These are phyloP conservation scores for Heliconius hortense DNA, from an alignment of 2,888 invertebrate species.

Conservation along the genomic window DNA sequence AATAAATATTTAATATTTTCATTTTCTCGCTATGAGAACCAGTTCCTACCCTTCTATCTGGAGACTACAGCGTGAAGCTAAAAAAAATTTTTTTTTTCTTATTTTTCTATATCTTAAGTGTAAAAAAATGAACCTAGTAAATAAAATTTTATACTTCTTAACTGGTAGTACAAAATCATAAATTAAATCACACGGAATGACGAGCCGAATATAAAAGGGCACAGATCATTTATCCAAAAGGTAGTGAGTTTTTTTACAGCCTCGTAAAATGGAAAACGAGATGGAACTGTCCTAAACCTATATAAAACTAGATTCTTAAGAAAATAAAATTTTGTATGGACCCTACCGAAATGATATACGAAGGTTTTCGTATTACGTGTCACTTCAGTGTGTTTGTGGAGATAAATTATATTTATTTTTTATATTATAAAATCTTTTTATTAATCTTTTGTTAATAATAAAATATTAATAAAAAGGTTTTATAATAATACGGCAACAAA, in stretches of 20 bases:
- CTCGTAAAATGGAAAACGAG: conserved; percentile 34
- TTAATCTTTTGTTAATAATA: too few species aligned
- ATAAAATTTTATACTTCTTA: conserved; percentile 15
- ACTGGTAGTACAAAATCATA: conserved; percentile 19
- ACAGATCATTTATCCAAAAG: conserved; percentile 36
- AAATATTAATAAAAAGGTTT: too few species aligned
- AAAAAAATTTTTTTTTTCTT: too few species aligned
- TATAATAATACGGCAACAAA: too few species aligned
- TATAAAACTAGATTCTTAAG: conserved; percentile 10
- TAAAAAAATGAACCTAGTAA: not conserved
- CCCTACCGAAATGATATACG: not conserved
- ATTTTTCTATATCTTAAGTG: too few species aligned
- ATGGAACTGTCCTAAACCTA: conserved; percentile 32
- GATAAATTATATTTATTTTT: not conserved
- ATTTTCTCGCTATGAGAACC: too few species aligned
- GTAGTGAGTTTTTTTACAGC: conserved; percentile 24
- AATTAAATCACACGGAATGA: conserved; percentile 21
- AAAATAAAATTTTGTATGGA: conserved; percentile 8
- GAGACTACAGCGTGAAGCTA: too few species aligned
- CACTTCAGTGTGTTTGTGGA: not conserved
- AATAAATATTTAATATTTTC: too few species aligned
- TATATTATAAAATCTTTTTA: too few species aligned
- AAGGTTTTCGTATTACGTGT: not conserved
- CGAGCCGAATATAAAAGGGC: conserved; percentile 14
- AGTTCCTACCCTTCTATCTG: too few species aligned